Evolutionary conservation across 2,797 vertebrate species (phyloP).

Genomic region (Botia almorhae): DNA sequence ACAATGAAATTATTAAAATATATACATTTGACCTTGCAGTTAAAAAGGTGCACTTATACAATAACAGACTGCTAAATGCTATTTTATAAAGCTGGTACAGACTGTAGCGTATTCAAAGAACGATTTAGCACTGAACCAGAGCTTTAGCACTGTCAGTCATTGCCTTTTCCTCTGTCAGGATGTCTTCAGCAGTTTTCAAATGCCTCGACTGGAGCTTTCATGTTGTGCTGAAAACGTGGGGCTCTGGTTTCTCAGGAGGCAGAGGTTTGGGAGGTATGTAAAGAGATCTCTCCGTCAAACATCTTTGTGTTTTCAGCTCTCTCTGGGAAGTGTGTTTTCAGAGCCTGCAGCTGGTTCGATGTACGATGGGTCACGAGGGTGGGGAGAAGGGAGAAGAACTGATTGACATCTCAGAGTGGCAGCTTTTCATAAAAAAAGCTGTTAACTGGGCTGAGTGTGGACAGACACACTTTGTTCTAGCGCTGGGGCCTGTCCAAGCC

Average conservation of each 20-base stretch:
- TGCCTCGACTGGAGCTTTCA: constrained; percentile 80
- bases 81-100: background rate
- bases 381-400: constrained; percentile 69
- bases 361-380: constrained; percentile 51
- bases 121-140: constrained; percentile 46
- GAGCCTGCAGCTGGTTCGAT: constrained; percentile 93
- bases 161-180: constrained; percentile 79
- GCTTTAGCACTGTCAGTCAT: constrained; percentile 73
- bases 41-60: background rate
- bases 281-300: constrained; percentile 87
- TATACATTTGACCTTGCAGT: background rate
- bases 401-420: constrained; percentile 94
- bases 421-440: constrained; percentile 86
- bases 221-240: constrained; percentile 77
- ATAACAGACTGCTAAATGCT: background rate
- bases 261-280: constrained; percentile 70
- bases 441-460: constrained; percentile 91
- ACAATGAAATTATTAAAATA: background rate
- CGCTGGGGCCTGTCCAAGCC: constrained; percentile 88
- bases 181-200: constrained; percentile 78
- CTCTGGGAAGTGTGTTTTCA: constrained; percentile 85
- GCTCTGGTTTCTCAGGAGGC: constrained; percentile 79
- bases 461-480: constrained; percentile 98
- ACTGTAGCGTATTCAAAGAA: background rate
- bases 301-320: constrained; percentile 86